Conservation (phyloP, 2,888 invertebrate species). For the Dasypolia templi region DNA sequence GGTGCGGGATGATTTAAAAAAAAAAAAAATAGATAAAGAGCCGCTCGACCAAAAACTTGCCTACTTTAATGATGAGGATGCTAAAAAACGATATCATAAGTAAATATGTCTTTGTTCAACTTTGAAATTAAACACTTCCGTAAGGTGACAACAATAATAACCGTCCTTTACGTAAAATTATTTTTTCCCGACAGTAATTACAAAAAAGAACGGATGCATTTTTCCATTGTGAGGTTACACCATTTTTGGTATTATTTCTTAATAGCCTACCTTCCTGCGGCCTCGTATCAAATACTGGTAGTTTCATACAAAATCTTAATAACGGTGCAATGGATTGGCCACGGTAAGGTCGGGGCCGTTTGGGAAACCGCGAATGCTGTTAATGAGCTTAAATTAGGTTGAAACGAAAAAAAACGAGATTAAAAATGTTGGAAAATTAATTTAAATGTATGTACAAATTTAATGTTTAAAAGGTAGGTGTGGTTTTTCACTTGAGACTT, state of each 20-base stretch:
- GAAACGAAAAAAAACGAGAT: slow-evolving; percentile 18
- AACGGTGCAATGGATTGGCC: slow-evolving; percentile 55
- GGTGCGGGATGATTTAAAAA: too few species aligned
- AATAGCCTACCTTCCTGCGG: slow-evolving; percentile 52
- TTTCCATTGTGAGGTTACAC: slow-evolving; percentile 51
- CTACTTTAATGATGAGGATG: too few species aligned
- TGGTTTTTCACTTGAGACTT: neutral
- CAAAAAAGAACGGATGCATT: slow-evolving; percentile 50
- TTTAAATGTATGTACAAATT: neutral
- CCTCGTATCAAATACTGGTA: slow-evolving; percentile 64
- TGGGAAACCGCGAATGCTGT: slow-evolving; percentile 53
- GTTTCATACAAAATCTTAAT: slow-evolving; percentile 62
- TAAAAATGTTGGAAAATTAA: slow-evolving; percentile 35
- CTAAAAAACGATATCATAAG: neutral
- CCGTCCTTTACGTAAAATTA: slow-evolving; percentile 31
- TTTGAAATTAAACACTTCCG: slow-evolving; percentile 35
- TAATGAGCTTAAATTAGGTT: slow-evolving; percentile 62
- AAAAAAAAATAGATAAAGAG: too few species aligned
- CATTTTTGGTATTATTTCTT: slow-evolving; percentile 60
- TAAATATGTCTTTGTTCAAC: slow-evolving; percentile 9
- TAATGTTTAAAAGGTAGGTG: neutral
- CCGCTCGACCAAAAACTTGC: too few species aligned
- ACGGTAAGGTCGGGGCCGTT: slow-evolving; percentile 60
- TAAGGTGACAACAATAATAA: slow-evolving; percentile 44
- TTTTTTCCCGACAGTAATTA: slow-evolving; percentile 39